Conservation (phyloP, 2,113 vertebrate genomes). For the Perca schrenkii region DNA sequence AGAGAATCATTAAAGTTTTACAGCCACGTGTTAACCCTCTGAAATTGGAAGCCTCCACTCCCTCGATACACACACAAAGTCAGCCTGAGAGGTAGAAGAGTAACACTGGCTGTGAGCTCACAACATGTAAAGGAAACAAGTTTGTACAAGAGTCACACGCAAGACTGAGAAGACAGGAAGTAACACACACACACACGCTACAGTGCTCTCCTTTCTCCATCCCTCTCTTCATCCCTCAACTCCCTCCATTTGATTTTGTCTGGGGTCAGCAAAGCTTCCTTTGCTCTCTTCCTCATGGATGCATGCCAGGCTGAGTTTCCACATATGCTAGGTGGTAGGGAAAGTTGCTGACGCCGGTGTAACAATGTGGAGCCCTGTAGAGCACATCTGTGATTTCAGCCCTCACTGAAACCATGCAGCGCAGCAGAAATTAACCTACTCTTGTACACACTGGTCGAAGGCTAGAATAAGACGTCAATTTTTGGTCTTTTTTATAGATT, state of each 20-base stretch:
- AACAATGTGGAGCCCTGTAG: slow-evolving; percentile 80
- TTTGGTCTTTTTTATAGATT: slow-evolving; percentile 40
- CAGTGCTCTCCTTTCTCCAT: slow-evolving; percentile 27
- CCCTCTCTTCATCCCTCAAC: slow-evolving; percentile 69
- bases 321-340: slow-evolving; percentile 80
- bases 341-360: slow-evolving; percentile 82
- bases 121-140: too few species aligned
- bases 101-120: too few species aligned
- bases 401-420: slow-evolving; percentile 68
- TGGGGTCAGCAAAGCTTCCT: slow-evolving; percentile 82
- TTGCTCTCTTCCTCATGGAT: slow-evolving; percentile 78
- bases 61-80: neutral
- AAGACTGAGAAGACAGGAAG: too few species aligned
- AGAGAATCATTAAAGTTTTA: slow-evolving; percentile 71
- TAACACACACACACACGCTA: slow-evolving; percentile 14
- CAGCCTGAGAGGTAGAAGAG: too few species aligned
- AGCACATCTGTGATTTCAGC: slow-evolving; percentile 85
- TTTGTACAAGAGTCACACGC: too few species aligned
- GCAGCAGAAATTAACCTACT: slow-evolving; percentile 71
- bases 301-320: slow-evolving; percentile 77
- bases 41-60: slow-evolving; percentile 43
- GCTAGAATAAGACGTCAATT: slow-evolving; percentile 39
- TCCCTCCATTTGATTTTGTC: slow-evolving; percentile 78
- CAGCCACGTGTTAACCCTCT: slow-evolving; percentile 67
- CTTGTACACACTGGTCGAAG: slow-evolving; percentile 45